Evolutionary conservation across 2,888 invertebrate species (phyloP), one percentile per base, ranked within the genome.

Genomic region (Lottia gigantea): DNA sequence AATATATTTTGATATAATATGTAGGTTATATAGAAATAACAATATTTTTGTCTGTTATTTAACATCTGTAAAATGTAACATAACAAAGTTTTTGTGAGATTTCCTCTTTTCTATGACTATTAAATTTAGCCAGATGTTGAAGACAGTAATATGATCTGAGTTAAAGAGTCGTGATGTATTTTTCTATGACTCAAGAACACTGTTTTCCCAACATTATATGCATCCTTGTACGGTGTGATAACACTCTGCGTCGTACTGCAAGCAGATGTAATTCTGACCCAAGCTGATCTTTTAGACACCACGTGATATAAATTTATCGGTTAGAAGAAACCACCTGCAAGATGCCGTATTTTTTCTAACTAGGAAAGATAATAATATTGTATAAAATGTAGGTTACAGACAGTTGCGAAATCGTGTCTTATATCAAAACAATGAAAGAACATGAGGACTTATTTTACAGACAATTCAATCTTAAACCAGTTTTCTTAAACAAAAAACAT

Each of bases 241-340:
- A 8, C 6, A 40, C 40, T 40, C 40, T 11, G 8, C 19, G 11
- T 23, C 19, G 23, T 23, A 23, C 55, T 55, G 23, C 55, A 55
- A 55, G 55, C 55, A 55, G 55, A 55, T 55, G 55, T 55, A 55
- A 55, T 23, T 55, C 19, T 55, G 55, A 55, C 55, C 19, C 55
- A 23, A 55, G 55, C 19, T 55, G 55, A 55, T 23, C 55, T 55
- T 55, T 40, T 55, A 55, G 11, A 55, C 8, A 23, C 23, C 55
- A 55, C 55, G 55, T 55, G 55, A 55, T 23, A 23, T 19, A 23
- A 55, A 23, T 55, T 55, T 55, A 23, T 55, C 55, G 55, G 55
- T 55, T 23, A 19, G 19, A 23, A 55, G 55, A 55, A 55, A 55
- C 55, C 55, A 55, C 55, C 55, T 55, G 55, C 55, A 23, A 55